Evolutionary conservation across 1,140 invertebrate species (phyloP), one percentile per base, ranked within the genome.

Genomic region (Metopolophium dirhodum): DNA sequence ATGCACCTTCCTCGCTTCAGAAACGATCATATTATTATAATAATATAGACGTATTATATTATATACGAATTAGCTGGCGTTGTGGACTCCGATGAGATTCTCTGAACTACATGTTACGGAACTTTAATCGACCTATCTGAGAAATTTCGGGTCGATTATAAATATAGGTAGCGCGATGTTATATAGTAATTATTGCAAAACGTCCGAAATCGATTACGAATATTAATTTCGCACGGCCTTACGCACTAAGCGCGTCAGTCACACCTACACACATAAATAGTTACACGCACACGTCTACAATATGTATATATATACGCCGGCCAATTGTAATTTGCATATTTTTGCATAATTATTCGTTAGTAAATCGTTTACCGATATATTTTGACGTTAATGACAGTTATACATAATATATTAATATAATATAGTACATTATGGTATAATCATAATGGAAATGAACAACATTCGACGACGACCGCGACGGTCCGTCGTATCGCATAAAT

Each of bases 341-440:
- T 88, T 88, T 88, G n/a, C 86, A 88, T 88, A 88, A 49, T 88
- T 49, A 88, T 49, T 51, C 47, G n/a, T 88, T 88, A 20, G 9
- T 49, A 35, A 88, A 88, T 51, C 86, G 86, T 35, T 88, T 49
- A 88, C 85, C 85, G 30, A 87, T 87, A 45, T 41, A 41, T 85
- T 85, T 85, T 85, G 45, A 26, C 83, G 41, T 77, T 77, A 83
- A 83, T 37, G 77, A 83, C 77, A 83, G 77, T n/a, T 35, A 77
- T 18, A 77, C 61, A 68, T 68, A 68, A 61, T 61, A 61, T 30
- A 22, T 30, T 68, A 30, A 35, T n/a, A 83, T 83, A 82, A 82
- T 82, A 37, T 7, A 37, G 22, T 23, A 37, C 35, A 83, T 20
- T 37, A 82, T 37, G 77, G 77, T 77, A 77, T 77, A n/a, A 77